These are phyloP conservation scores for Apodemus sylvaticus DNA, from an alignment of 2,113 vertebrate species.

Conservation along the genomic window DNA sequence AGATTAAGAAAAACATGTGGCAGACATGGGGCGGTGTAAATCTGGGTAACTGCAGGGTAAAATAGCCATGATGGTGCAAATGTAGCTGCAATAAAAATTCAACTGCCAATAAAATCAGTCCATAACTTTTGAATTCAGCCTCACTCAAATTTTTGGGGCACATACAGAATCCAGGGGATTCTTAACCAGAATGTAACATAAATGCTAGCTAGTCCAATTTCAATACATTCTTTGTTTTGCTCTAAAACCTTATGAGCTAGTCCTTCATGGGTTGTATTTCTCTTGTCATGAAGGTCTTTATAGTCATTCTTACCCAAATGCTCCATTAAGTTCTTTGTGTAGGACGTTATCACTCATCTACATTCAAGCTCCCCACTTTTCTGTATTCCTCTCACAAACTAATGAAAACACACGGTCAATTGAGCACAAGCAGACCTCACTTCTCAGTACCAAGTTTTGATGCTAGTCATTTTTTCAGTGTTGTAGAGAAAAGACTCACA, in stretches of 20 bases:
- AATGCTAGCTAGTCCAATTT: background rate
- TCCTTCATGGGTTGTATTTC: too few species aligned
- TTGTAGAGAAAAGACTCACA: background rate
- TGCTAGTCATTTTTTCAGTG: background rate
- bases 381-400: background rate
- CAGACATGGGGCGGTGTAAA: background rate
- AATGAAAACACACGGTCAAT: background rate
- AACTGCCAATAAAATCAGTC: background rate
- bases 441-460: background rate
- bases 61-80: background rate
- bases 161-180: background rate
- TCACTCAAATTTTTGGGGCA: background rate
- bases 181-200: too few species aligned
- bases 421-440: background rate
- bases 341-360: too few species aligned
- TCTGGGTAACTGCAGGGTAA: background rate
- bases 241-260: background rate
- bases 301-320: background rate
- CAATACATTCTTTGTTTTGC: background rate
- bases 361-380: background rate
- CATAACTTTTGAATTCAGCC: background rate
- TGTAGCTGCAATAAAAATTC: background rate
- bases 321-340: background rate
- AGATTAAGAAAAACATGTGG: background rate
- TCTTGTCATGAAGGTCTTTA: background rate